Evolutionary conservation across 2,113 vertebrate genomes (phyloP).

Genomic region (Panthera uncia): DNA sequence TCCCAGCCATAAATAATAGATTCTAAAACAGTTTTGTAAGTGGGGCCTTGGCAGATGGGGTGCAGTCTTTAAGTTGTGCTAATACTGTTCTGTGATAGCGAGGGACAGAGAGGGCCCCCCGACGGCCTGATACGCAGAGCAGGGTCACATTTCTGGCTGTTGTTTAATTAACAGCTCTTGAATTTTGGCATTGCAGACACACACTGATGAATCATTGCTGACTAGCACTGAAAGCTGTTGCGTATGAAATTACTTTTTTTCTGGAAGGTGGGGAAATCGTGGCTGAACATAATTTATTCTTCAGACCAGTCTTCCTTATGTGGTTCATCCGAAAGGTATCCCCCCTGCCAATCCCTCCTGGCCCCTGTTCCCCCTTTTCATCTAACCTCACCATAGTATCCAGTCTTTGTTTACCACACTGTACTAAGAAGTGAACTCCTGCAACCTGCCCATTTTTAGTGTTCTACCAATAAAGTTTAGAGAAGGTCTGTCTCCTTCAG

Average conservation of each 20-base stretch:
- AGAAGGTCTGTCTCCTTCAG: neutral
- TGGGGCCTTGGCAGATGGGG: neutral
- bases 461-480: neutral
- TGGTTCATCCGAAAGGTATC: neutral
- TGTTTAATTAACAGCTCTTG: neutral
- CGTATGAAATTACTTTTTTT: neutral
- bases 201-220: slow-evolving; percentile 32
- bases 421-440: neutral
- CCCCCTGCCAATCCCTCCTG: neutral
- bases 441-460: neutral
- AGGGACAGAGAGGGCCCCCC: neutral
- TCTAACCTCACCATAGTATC: neutral
- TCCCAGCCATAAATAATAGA: neutral
- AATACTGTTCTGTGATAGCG: neutral
- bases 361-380: neutral
- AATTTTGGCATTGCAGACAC: neutral
- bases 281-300: neutral
- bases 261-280: neutral
- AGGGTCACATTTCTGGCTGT: neutral
- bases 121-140: neutral
- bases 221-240: neutral
- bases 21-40: neutral
- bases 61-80: neutral
- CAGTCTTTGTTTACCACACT: neutral
- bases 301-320: neutral